Conservation (phyloP, 2,888 invertebrate species). For the Stomorhina lunata region DNA sequence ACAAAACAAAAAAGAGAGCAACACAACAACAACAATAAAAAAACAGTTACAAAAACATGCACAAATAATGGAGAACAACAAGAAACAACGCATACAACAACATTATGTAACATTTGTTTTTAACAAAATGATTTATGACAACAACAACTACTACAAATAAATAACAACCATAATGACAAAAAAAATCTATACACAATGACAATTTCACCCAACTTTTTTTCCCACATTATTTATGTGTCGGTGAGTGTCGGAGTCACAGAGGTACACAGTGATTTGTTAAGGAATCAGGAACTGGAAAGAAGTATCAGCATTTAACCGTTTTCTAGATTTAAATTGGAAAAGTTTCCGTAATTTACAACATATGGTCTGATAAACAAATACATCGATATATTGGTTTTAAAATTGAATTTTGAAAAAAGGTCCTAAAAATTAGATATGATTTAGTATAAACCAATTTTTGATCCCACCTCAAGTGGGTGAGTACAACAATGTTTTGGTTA, state of each 20-base stretch:
- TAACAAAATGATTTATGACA: slow-evolving; percentile 65
- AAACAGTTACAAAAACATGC: not conserved
- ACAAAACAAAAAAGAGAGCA: not conserved
- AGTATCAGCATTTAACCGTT: too few species aligned
- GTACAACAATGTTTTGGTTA: not conserved
- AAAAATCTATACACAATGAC: slow-evolving; percentile 10
- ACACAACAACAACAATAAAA: not conserved
- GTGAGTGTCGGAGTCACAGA: not conserved
- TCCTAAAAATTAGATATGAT: too few species aligned
- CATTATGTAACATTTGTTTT: slow-evolving; percentile 61
- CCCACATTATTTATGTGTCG: not conserved
- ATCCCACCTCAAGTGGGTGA: not conserved
- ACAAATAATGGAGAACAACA: not conserved
- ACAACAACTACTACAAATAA: slow-evolving; percentile 18
- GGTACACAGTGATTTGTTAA: not conserved
- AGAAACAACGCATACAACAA: slow-evolving; percentile 30
- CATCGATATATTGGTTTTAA: too few species aligned
- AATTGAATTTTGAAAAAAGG: too few species aligned
- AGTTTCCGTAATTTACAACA: too few species aligned
- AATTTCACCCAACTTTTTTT: not conserved
- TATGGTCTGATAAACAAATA: too few species aligned
- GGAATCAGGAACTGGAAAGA: too few species aligned
- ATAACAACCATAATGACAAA: slow-evolving; percentile 4
- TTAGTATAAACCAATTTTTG: too few species aligned
- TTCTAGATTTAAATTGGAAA: too few species aligned